Evolutionary conservation across 2,888 invertebrate species (phyloP).

Genomic region (Ecliptopera silaceata): DNA sequence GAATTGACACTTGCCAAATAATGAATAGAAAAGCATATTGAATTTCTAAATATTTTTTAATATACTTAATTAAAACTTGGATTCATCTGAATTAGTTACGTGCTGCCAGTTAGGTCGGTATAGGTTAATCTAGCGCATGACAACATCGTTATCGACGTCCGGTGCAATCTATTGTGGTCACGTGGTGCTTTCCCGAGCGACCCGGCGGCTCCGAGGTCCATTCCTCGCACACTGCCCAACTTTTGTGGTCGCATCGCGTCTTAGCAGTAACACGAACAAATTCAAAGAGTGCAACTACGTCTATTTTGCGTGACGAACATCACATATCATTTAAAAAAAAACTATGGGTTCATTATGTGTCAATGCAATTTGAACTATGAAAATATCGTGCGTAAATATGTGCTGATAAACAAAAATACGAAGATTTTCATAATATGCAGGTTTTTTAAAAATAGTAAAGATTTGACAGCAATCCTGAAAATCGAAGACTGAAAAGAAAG

Average conservation of each 20-base stretch:
- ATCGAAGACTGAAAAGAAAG: conserved; percentile 6
- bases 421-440: too few relatives aligned
- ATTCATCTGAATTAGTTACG: conserved; percentile 4
- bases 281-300: conserved; percentile 8
- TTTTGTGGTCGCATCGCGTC: conserved; percentile 19
- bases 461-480: neutral
- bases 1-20: neutral
- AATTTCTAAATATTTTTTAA: neutral
- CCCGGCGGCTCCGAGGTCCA: conserved; percentile 20
- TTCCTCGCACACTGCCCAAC: conserved; percentile 18
- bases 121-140: conserved; percentile 11
- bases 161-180: conserved; percentile 26
- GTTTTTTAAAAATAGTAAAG: neutral
- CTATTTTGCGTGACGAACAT: neutral
- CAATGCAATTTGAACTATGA: too few relatives aligned
- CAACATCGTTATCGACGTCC: conserved; percentile 26
- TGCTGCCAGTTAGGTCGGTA: neutral
- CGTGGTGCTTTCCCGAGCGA: conserved; percentile 22
- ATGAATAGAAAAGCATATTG: neutral
- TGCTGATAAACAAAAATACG: too few relatives aligned
- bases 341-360: too few relatives aligned
- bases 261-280: neutral
- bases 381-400: too few relatives aligned
- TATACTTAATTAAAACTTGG: conserved; percentile 5
- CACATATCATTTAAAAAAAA: neutral